Conservation (phyloP, 2,888 invertebrate genomes). For the Pteria penguin region DNA sequence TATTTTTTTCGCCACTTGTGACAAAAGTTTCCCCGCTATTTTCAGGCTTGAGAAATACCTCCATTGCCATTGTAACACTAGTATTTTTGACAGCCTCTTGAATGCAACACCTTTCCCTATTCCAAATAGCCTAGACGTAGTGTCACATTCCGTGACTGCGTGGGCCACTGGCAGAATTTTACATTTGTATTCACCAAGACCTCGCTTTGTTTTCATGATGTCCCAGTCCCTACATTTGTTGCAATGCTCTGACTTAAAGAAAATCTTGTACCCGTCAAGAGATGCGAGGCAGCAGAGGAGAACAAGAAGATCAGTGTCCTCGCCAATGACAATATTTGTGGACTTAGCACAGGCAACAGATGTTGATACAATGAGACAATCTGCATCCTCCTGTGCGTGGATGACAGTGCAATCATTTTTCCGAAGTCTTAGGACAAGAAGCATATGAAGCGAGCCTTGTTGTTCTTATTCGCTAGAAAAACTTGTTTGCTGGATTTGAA, state of each 20-base stretch:
- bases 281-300: too few relatives aligned
- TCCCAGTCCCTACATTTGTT: too few relatives aligned
- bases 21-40: neutral
- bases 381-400: conserved; percentile 12
- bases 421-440: conserved; percentile 1
- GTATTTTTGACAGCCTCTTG: too few relatives aligned
- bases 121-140: too few relatives aligned
- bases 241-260: too few relatives aligned
- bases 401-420: neutral
- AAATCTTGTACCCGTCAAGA: too few relatives aligned
- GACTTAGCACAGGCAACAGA: neutral
- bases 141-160: conserved; percentile 25
- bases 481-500: conserved; percentile 3
- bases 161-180: conserved; percentile 5
- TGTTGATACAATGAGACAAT: conserved; percentile 7
- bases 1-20: neutral
- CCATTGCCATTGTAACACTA: neutral
- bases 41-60: conserved; percentile 3
- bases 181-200: neutral
- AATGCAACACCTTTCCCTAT: too few relatives aligned
- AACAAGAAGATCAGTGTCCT: conserved; percentile 19
- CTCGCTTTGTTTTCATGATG: neutral
- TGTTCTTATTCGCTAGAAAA: neutral
- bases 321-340: conserved; percentile 3
- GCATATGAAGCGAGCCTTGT: neutral